Evolutionary conservation across 2,888 invertebrate genomes (phyloP).

Genomic region (Trachelus stipa): DNA sequence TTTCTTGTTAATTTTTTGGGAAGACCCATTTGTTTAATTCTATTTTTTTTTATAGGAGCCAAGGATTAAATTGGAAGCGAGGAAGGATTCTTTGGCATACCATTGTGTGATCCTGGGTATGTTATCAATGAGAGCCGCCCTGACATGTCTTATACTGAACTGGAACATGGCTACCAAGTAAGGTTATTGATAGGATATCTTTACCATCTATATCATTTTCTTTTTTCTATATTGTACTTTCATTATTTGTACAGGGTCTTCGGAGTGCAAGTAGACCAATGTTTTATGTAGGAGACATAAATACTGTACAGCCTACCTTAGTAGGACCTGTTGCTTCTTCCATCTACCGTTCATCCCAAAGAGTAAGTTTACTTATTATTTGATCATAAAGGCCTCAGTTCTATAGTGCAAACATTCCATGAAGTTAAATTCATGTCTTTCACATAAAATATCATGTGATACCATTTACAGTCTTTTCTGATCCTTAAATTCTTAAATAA

Average conservation of each 20-base stretch:
- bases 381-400: not conserved
- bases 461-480: too few relatives aligned
- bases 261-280: conserved; percentile 60
- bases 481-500: too few relatives aligned
- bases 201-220: not conserved
- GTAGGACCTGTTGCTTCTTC: conserved; percentile 54
- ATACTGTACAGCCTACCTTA: conserved; percentile 50
- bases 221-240: not conserved
- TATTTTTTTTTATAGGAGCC: not conserved
- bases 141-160: conserved; percentile 90
- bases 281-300: conserved; percentile 64
- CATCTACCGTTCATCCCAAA: conserved; percentile 58
- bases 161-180: conserved; percentile 94
- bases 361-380: conserved; percentile 47
- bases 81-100: not conserved
- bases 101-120: not conserved
- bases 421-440: not conserved
- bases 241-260: conserved; percentile 50
- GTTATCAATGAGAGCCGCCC: conserved; percentile 57
- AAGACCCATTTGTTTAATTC: not conserved
- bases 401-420: not conserved
- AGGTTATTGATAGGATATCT: conserved; percentile 50
- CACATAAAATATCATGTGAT: not conserved
- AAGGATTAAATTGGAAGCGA: not conserved
- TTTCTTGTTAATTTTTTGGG: not conserved